These are phyloP conservation scores for Neria commutata DNA, from an alignment of 2,888 invertebrate species.

Conservation along the genomic window DNA sequence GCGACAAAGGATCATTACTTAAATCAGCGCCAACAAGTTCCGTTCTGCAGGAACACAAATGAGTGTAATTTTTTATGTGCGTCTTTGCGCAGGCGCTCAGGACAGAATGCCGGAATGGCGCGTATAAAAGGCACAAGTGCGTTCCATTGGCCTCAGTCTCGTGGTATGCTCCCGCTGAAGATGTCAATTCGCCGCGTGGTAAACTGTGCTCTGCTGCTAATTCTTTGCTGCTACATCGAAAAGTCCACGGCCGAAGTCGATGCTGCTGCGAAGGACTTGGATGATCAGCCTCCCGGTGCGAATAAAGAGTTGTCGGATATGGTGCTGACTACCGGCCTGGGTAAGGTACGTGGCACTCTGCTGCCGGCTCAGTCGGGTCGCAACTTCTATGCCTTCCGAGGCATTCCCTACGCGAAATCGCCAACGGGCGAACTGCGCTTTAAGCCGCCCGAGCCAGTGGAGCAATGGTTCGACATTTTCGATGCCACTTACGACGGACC, in stretches of 20 bases:
- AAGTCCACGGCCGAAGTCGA: constrained; percentile 10
- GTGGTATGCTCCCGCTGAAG: constrained; percentile 2
- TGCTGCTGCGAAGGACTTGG: constrained; percentile 27
- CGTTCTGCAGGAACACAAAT: constrained; percentile 21
- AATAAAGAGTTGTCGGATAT: constrained; percentile 58
- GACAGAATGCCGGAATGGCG: too few relatives aligned
- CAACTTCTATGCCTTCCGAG: constrained; percentile 60
- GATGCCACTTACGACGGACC: constrained; percentile 68
- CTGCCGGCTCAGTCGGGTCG: constrained; percentile 53
- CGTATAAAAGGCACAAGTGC: neutral
- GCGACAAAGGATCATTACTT: neutral
- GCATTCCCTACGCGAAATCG: constrained; percentile 59
- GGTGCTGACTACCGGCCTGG: constrained; percentile 56
- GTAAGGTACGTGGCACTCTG: constrained; percentile 58
- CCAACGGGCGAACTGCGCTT: constrained; percentile 55
- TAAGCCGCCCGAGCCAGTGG: constrained; percentile 62
- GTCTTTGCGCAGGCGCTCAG: constrained; percentile 15
- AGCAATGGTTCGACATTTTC: constrained; percentile 63
- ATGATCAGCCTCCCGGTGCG: constrained; percentile 39
- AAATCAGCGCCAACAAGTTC: constrained; percentile 6
- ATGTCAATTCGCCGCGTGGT: constrained; percentile 24
- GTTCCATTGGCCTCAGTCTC: neutral
- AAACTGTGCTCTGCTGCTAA: constrained; percentile 23
- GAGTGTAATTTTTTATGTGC: constrained; percentile 42
- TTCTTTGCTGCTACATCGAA: constrained; percentile 1